Evolutionary conservation across 2,113 vertebrate species (phyloP).

Genomic region (Oryzias woworae): DNA sequence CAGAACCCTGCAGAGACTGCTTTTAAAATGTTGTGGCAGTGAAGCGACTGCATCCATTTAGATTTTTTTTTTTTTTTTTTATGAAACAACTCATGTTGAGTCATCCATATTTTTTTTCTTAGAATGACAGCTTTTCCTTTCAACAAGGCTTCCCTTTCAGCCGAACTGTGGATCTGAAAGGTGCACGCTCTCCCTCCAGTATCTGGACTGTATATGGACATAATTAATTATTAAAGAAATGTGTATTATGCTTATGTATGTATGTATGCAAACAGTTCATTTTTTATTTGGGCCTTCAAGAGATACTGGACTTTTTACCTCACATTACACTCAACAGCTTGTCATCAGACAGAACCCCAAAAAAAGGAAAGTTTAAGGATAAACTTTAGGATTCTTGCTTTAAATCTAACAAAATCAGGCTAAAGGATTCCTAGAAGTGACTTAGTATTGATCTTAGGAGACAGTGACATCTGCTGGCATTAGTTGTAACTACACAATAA

Average conservation of each 20-base stretch:
- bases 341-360: too few species aligned
- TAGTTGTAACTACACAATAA: conserved; percentile 13
- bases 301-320: too few species aligned
- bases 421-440: too few species aligned
- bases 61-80: conserved; percentile 10
- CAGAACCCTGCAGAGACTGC: neutral
- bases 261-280: neutral
- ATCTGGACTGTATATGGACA: conserved; percentile 76
- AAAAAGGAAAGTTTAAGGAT: too few species aligned
- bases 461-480: conserved; percentile 43
- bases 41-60: conserved; percentile 1
- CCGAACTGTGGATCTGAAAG: conserved; percentile 48
- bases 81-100: conserved; percentile 70
- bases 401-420: too few species aligned
- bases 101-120: conserved; percentile 43
- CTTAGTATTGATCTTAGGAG: too few species aligned
- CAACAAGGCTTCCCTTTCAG: conserved; percentile 21
- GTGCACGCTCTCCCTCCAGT: conserved; percentile 79
- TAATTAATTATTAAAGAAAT: conserved; percentile 33
- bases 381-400: too few species aligned
- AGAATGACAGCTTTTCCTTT: conserved; percentile 14
- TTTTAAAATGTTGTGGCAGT: conserved; percentile 4
- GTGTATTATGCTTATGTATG: neutral
- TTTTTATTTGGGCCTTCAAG: neutral
- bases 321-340: too few species aligned